Evolutionary conservation across 2,797 vertebrate genomes (phyloP), one percentile per base, ranked within the genome.

Genomic region (Sparus aurata): DNA sequence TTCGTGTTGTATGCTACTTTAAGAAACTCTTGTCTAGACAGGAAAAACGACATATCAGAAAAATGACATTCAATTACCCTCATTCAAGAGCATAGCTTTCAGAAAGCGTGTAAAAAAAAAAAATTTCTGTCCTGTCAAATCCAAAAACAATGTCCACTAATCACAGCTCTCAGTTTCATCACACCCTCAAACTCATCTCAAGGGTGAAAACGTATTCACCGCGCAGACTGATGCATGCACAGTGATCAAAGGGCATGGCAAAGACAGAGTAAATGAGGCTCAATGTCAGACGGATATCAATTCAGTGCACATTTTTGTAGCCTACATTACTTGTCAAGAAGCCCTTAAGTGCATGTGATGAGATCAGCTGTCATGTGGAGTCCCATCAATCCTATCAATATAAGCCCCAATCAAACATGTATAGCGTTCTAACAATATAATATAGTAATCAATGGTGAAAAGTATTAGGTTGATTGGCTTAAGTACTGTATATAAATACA

Each of bases 211-310:
- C 46, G 4, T 38, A 65, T 71, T 66, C 52, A 63, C 20, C 41
- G 43, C 53, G 25, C 41, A n/a, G 63, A 65, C n/a, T 34, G 61
- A 60, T 49, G 66, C 47, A 3, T 73, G 60, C 47, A 55, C 15
- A 73, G 59, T 52, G 66, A 82, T 79, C 52, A 85, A 74, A 84
- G 41, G 16, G 68, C 54, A 57, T 57, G 45, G 23, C 43, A 79
- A 65, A 66, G 47, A 60, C 17, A 49, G 47, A 66, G 75, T 76
- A 55, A 73, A 60, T 69, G 5, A 49, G 38, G 59, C 8, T 22
- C 52, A 75, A 55, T 67, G 55, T n/a, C n/a, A 70, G 30, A 54
- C 25, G 50, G 47, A 61, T 59, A 62, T 69, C 64, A 57, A 67
- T 78, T 65, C 67, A 59, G 49, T 3, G 45, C 20, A 53, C 38